Percentiles rank a stretch among this genome's conserved stretches.
Evolutionary conservation across 1,140 invertebrate genomes (phyloP).

Genomic region (Drosophila sucinea): DNA sequence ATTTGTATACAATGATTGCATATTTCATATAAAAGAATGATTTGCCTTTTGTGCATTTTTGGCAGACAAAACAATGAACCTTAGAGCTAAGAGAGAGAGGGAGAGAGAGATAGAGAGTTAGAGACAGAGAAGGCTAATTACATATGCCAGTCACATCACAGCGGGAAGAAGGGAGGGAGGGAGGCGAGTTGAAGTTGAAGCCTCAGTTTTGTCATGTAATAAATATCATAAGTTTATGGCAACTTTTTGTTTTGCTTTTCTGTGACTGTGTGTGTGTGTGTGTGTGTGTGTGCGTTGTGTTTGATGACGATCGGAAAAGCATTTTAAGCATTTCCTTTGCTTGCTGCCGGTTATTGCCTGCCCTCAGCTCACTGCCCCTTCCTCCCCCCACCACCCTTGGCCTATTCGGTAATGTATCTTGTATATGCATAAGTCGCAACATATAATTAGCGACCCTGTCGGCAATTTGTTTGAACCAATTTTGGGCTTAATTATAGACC

Average conservation of each 20-base stretch:
- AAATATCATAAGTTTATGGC: conserved; percentile 53
- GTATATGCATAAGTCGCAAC: conserved; percentile 23
- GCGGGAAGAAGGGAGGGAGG: neutral
- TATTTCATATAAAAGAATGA: conserved; percentile 27
- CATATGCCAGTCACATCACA: conserved; percentile 67
- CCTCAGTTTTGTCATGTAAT: conserved; percentile 48
- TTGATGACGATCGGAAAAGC: conserved; percentile 31
- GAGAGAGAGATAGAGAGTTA: neutral
- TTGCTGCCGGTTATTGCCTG: neutral
- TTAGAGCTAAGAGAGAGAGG: neutral
- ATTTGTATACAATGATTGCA: neutral
- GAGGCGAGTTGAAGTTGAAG: conserved; percentile 14
- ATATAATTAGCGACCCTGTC: conserved; percentile 43
- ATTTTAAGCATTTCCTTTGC: conserved; percentile 17
- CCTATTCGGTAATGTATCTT: neutral
- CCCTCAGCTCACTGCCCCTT: neutral
- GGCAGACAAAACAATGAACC: conserved; percentile 45
- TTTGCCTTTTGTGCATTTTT: conserved; percentile 53
- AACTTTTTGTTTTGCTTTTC: conserved; percentile 15
- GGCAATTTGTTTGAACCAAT: conserved; percentile 24
- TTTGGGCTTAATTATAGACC: conserved; percentile 57
- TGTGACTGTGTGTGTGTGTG: neutral
- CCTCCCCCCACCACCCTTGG: neutral
- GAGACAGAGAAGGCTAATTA: conserved; percentile 51
- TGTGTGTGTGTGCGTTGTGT: neutral